Base-by-base conservation (phyloP, 1,140 invertebrate species). In the Bombus pascuorum region DNA sequence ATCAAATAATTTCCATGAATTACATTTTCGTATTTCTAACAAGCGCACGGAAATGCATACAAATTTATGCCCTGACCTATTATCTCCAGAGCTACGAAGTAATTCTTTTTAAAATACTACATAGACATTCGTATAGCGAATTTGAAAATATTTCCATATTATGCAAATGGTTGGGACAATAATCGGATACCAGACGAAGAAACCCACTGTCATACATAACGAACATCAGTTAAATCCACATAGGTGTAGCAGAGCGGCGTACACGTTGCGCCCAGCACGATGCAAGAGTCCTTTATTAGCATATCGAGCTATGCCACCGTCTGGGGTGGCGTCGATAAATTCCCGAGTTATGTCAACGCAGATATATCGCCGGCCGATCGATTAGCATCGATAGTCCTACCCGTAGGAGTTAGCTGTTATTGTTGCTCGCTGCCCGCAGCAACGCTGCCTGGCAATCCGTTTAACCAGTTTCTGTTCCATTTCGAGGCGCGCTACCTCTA, bases 291-390 rank as follows among this genome's bases (percentile, higher is more conserved):
- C 89, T 93, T 93, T 93, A 93, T 93, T 93, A 93, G 91, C 92
- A 91, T 92, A 91, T 89, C 90, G 90, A 90, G 81, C 88, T 85
- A 88, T 82, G 81, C 85, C 85, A 87, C 47, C 91, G 78, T 91
- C 85, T 89, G 87, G 88, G 86, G 83, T 90, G 92, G 93, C 91
- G 91, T 89, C 93, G 90, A 94, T 94, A 94, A 94, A 94, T 94
- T 93, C 91, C 91, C 87, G 87, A 91, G 90, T 93, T 93, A 93
- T 93, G 92, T 94, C 91, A 93, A 89, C 90, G 89, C 79, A 92
- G 93, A 93, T 93, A 93, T 92, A 93, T 93, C 91, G 91, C 75
- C 87, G 76, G 77, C 85, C 91, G 92, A 94, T 94, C 93, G 92
- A 93, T 92, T 94, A 93, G 89, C 91, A 91, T 91, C 91, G 91